These are phyloP conservation scores for Mugil cephalus DNA, from an alignment of 2,113 vertebrate genomes.

Conservation along the genomic window DNA sequence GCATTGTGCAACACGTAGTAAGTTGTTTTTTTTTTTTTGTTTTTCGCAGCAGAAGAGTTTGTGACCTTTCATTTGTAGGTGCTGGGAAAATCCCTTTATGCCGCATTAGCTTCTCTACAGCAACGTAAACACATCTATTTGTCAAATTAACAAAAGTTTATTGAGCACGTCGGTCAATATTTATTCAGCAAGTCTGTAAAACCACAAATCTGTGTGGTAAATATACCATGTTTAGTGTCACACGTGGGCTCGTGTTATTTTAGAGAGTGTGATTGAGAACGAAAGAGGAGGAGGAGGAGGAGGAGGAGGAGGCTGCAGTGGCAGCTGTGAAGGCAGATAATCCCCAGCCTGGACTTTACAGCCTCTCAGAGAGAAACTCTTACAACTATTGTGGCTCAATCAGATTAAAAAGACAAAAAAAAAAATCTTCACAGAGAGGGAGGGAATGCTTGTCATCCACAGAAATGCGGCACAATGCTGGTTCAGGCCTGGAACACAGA, in stretches of 20 bases:
- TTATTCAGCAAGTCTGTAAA: too few species aligned
- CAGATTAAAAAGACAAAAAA: constrained; percentile 73
- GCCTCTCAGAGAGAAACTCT: constrained; percentile 68
- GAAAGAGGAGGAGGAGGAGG: not conserved
- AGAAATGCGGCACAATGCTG: constrained; percentile 80
- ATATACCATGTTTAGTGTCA: constrained; percentile 18
- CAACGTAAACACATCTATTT: not conserved
- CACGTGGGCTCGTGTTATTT: constrained; percentile 39
- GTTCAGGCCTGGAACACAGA: constrained; percentile 26
- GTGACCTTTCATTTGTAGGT: not conserved
- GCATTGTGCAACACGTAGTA: not conserved
- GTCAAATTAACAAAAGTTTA: not conserved
- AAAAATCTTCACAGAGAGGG: constrained; percentile 33
- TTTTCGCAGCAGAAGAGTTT: too few species aligned
- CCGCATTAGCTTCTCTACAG: not conserved
- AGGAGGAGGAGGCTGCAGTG: constrained; percentile 36
- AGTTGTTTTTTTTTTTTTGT: not conserved
- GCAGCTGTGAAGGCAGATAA: constrained; percentile 82
- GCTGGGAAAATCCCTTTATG: not conserved
- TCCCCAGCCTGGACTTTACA: constrained; percentile 56
- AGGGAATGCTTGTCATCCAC: constrained; percentile 41
- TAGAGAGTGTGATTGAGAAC: constrained; percentile 26
- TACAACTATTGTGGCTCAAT: constrained; percentile 74
- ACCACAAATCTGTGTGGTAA: too few species aligned
- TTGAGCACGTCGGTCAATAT: too few species aligned